Evolutionary conservation across 2,888 invertebrate genomes (phyloP).

Genomic region (Drosophila buzzatii): DNA sequence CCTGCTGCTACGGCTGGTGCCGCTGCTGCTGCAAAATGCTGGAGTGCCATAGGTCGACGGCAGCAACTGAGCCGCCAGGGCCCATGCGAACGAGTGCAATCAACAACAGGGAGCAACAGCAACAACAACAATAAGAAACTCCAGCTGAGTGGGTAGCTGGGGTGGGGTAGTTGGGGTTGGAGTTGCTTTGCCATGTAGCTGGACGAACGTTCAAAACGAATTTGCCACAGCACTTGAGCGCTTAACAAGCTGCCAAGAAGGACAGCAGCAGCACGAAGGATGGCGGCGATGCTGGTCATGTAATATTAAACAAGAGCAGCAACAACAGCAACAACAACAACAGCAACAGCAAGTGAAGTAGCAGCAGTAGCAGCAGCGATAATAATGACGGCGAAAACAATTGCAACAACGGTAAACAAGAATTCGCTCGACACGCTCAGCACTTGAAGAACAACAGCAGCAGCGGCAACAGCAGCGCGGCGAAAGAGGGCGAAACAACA

Average conservation of each 20-base stretch:
- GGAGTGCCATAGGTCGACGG: slow-evolving; percentile 60
- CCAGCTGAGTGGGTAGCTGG: neutral
- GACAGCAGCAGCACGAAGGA: slow-evolving; percentile 34
- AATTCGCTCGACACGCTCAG: slow-evolving; percentile 78
- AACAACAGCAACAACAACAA: slow-evolving; percentile 6
- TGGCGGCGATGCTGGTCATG: slow-evolving; percentile 55
- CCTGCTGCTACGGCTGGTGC: slow-evolving; percentile 24
- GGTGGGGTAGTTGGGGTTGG: neutral
- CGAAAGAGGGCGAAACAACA: neutral
- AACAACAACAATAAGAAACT: slow-evolving; percentile 17
- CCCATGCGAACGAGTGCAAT: slow-evolving; percentile 63
- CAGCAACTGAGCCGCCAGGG: slow-evolving; percentile 48
- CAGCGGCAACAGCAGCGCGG: slow-evolving; percentile 3
- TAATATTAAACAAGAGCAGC: slow-evolving; percentile 44
- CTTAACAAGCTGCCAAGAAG: slow-evolving; percentile 71
- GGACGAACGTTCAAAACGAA: slow-evolving; percentile 77
- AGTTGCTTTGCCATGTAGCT: slow-evolving; percentile 32
- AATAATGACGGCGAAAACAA: slow-evolving; percentile 78
- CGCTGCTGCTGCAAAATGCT: slow-evolving; percentile 23
- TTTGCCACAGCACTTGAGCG: slow-evolving; percentile 82
- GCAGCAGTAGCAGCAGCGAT: slow-evolving; percentile 55
- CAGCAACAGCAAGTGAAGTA: slow-evolving; percentile 7
- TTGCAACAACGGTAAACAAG: slow-evolving; percentile 81
- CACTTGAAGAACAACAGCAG: slow-evolving; percentile 55
- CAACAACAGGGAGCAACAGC: slow-evolving; percentile 55